Conservation (phyloP, 64 coral and sea anemone species). For the Stichodactyla mertensii region DNA sequence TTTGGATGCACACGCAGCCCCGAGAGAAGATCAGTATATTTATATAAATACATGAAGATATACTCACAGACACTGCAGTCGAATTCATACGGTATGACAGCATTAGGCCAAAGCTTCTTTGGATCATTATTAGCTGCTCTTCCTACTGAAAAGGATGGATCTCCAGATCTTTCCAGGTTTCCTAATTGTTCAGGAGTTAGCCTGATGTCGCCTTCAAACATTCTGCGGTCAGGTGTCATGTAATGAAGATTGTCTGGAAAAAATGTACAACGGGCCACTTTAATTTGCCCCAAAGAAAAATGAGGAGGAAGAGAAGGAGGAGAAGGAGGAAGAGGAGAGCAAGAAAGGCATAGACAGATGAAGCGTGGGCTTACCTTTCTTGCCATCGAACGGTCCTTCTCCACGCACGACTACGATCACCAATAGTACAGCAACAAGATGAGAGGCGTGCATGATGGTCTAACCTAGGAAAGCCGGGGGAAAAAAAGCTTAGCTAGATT, state of each 20-base stretch:
- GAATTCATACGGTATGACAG: slow-evolving; percentile 79
- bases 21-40: no score
- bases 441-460: not conserved
- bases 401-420: not conserved
- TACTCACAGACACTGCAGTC: slow-evolving; percentile 86
- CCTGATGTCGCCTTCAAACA: slow-evolving; percentile 82
- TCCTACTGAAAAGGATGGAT: slow-evolving; percentile 29
- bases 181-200: slow-evolving; percentile 49
- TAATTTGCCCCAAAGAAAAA: not conserved
- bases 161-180: slow-evolving; percentile 44
- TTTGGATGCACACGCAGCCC: no score
- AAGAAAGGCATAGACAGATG: not conserved
- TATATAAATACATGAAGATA: no score
- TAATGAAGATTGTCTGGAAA: not conserved
- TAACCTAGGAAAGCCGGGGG: not conserved
- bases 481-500: not conserved
- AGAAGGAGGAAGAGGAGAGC: not conserved
- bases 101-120: slow-evolving; percentile 75
- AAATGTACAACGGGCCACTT: not conserved
- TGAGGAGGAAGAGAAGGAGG: not conserved
- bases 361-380: not conserved
- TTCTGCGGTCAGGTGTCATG: slow-evolving; percentile 27
- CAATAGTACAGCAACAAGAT: not conserved
- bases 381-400: not conserved
- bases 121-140: slow-evolving; percentile 66